A percentile compares a stretch with the other conserved stretches of the same genome.
Evolutionary conservation across 2,888 invertebrate species (phyloP).

Genomic region (Andrena praecox): DNA sequence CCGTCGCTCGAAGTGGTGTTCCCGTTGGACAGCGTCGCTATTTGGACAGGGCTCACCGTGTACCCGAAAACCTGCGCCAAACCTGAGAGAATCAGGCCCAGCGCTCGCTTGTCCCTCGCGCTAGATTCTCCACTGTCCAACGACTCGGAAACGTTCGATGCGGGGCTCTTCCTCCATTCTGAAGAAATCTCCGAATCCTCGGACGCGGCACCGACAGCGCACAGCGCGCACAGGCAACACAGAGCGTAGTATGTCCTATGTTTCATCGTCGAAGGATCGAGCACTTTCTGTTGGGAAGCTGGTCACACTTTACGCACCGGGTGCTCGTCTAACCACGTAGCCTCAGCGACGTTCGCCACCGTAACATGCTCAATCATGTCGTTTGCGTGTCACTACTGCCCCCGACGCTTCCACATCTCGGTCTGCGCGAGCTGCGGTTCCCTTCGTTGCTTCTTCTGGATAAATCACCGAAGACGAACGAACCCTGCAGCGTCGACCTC

Average conservation of each 20-base stretch:
- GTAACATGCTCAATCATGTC: slow-evolving; percentile 17
- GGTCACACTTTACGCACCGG: slow-evolving; percentile 24
- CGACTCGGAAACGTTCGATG: not conserved
- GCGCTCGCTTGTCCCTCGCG: slow-evolving; percentile 79
- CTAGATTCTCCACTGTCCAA: slow-evolving; percentile 16
- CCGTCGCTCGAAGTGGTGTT: slow-evolving; percentile 13
- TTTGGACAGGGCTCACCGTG: slow-evolving; percentile 76
- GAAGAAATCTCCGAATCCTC: not conserved
- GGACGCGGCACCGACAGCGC: not conserved
- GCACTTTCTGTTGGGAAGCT: slow-evolving; percentile 1
- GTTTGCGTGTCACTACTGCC: not conserved
- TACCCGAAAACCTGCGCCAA: slow-evolving; percentile 82
- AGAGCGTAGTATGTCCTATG: slow-evolving; percentile 34
- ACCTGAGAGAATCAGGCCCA: slow-evolving; percentile 81
- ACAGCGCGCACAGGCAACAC: slow-evolving; percentile 46
- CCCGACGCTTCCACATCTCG: not conserved
- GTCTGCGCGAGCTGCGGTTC: not conserved
- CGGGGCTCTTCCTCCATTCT: not conserved
- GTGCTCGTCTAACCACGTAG: not conserved
- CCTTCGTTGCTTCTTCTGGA: not conserved
- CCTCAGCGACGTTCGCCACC: not conserved
- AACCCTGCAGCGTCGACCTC: not conserved
- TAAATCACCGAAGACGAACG: not conserved
- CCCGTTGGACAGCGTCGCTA: slow-evolving; percentile 78
- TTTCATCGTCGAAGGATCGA: slow-evolving; percentile 36